Percentiles rank a stretch among this genome's conserved stretches.
These are phyloP conservation scores for Melanotus villosus DNA, from an alignment of 2,888 invertebrate species.

Conservation along the genomic window DNA sequence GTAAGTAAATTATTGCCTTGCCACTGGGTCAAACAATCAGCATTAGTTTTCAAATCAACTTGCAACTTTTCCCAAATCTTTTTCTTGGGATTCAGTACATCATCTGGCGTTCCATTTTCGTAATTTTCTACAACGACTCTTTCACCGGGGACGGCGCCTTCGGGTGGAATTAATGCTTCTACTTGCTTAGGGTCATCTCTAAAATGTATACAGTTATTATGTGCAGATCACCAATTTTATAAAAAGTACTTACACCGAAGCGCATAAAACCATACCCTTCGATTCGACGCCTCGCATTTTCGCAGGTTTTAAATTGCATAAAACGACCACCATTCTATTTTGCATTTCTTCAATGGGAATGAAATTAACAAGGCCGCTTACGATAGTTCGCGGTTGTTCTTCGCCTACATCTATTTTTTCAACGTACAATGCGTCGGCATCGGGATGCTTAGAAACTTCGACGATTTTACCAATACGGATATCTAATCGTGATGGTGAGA, in stretches of 20 bases:
- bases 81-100: conserved; percentile 93
- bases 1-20: conserved; percentile 85
- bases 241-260: conserved; percentile 75
- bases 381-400: conserved; percentile 77
- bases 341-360: conserved; percentile 92
- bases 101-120: conserved; percentile 83
- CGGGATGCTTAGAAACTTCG: conserved; percentile 88
- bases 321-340: conserved; percentile 89
- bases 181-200: conserved; percentile 83
- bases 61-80: conserved; percentile 96
- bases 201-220: conserved; percentile 24
- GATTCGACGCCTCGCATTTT: conserved; percentile 96
- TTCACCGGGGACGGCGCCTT: conserved; percentile 85
- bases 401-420: conserved; percentile 94
- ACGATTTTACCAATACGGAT: conserved; percentile 90
- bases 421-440: conserved; percentile 93
- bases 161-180: conserved; percentile 84
- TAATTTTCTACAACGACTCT: conserved; percentile 87
- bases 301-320: conserved; percentile 97
- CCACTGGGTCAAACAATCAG: conserved; percentile 85
- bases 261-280: conserved; percentile 94
- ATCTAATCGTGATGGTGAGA: conserved; percentile 84
- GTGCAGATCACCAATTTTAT: too few species aligned
- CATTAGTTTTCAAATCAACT: conserved; percentile 81
- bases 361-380: conserved; percentile 94